Percentiles rank a stretch among this genome's conserved stretches.
These are phyloP conservation scores for Periophthalmus magnuspinnatus DNA, from an alignment of 2,797 vertebrate genomes.

Conservation along the genomic window DNA sequence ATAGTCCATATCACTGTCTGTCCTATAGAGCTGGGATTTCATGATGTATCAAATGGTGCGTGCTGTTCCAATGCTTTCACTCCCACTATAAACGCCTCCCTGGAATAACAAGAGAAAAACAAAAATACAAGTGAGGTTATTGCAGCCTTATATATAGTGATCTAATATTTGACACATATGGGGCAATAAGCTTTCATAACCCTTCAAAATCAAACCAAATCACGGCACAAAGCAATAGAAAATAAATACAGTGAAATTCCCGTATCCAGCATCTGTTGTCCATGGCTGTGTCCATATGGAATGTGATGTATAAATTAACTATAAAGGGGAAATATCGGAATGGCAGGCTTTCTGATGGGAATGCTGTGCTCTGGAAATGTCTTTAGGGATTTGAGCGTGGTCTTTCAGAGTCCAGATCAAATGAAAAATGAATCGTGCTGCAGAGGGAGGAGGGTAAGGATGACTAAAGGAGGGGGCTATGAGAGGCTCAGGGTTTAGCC, in stretches of 20 bases:
- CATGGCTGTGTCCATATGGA: conserved; percentile 33
- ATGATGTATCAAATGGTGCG: not conserved
- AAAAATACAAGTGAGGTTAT: not conserved
- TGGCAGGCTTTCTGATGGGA: conserved; percentile 27
- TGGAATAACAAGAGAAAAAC: not conserved
- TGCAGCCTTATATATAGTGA: conserved; percentile 16
- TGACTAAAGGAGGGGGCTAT: conserved; percentile 52
- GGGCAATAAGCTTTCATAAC: conserved; percentile 21
- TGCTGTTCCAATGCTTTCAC: not conserved
- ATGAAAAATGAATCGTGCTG: conserved; percentile 64
- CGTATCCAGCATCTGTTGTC: conserved; percentile 40
- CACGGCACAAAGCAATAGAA: conserved; percentile 19
- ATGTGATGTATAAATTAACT: conserved; percentile 56
- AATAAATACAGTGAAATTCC: conserved; percentile 31
- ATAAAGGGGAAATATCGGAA: conserved; percentile 20
- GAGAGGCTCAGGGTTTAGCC: conserved; percentile 12
- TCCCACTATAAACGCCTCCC: not conserved
- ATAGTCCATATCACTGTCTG: not conserved
- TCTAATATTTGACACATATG: conserved; percentile 31
- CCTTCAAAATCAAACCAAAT: conserved; percentile 33
- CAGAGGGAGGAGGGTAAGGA: conserved; percentile 43
- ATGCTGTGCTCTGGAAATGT: conserved; percentile 40
- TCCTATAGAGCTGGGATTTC: not conserved
- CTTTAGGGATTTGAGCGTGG: conserved; percentile 39
- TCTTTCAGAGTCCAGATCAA: conserved; percentile 56